Conservation (phyloP, 53 echinoderm and acorn worm species). For the Echinometra lucunter region DNA sequence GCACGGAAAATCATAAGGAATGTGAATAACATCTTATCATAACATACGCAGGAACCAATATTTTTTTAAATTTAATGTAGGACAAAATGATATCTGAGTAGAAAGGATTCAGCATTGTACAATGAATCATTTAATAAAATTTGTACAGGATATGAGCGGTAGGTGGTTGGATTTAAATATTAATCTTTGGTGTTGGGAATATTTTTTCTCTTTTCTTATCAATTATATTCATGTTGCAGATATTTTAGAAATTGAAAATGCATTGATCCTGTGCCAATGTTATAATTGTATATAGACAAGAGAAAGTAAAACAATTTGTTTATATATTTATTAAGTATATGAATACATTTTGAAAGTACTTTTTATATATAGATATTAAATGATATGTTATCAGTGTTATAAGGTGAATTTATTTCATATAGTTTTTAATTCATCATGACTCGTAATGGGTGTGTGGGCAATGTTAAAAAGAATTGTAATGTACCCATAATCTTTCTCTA, state of each 20-base stretch:
- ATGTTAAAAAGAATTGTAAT: neutral
- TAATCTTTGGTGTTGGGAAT: neutral
- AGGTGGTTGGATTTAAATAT: neutral
- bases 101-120: neutral
- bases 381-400: neutral
- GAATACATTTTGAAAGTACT: neutral
- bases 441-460: neutral
- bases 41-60: neutral
- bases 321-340: neutral
- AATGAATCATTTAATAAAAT: neutral
- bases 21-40: neutral
- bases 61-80: neutral
- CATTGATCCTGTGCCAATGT: neutral
- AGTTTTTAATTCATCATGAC: neutral
- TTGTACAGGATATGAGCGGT: neutral
- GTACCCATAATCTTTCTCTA: too few species aligned
- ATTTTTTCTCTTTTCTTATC: neutral
- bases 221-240: neutral
- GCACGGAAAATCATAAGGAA: neutral
- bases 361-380: neutral
- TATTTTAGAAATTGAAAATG: neutral
- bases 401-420: neutral
- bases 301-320: too few species aligned
- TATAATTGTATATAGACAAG: too few species aligned
- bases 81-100: too few species aligned